Conservation (phyloP, 1,140 invertebrate genomes). For the Lasioglossum baleicum region DNA sequence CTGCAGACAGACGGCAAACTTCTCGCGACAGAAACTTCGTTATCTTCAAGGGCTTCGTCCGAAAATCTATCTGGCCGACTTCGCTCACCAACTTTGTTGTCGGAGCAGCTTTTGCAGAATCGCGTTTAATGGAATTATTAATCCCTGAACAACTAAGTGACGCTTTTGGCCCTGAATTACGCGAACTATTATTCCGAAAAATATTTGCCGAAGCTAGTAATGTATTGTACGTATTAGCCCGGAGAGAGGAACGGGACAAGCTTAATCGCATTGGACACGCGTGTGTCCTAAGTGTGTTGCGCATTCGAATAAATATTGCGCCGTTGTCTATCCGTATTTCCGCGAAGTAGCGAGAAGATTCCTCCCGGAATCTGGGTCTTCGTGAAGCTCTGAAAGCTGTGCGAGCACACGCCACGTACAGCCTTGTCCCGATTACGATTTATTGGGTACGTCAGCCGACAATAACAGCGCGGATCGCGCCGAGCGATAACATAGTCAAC, state of each 20-base stretch:
- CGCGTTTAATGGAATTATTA: neutral
- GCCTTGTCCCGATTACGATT: constrained; percentile 26
- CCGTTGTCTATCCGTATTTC: neutral
- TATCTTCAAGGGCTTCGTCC: too few species aligned
- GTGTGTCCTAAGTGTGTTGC: neutral
- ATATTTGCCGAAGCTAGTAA: constrained; percentile 3
- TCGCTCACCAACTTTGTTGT: too few species aligned
- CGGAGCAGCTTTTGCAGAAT: too few species aligned
- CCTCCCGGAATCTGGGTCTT: neutral
- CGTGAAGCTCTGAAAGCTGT: neutral
- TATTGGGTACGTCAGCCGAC: constrained; percentile 15
- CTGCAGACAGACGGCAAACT: too few species aligned
- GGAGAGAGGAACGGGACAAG: neutral
- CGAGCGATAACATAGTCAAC: neutral
- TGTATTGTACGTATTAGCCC: neutral
- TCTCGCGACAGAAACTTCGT: too few species aligned
- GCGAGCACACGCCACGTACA: too few species aligned
- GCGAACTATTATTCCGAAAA: neutral
- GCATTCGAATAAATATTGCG: neutral
- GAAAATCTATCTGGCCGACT: too few species aligned
- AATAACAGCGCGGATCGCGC: neutral
- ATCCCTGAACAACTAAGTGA: neutral
- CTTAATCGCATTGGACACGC: neutral
- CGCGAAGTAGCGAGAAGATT: neutral
- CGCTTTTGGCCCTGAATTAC: neutral